These are phyloP conservation scores for Dryadula phaetusa DNA, from an alignment of 2,888 invertebrate species.

Conservation along the genomic window DNA sequence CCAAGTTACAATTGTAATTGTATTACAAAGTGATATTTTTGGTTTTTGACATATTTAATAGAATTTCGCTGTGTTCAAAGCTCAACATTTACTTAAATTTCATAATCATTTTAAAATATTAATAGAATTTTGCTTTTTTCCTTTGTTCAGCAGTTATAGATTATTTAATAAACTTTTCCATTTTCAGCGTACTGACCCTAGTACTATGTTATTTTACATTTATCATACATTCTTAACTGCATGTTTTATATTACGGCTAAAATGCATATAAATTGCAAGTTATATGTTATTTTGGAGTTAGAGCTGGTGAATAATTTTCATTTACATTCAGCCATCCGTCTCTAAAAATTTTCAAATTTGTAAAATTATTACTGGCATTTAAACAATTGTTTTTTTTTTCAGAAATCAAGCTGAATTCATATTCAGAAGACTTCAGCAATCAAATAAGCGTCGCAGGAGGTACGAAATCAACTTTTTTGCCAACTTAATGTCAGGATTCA, in stretches of 20 bases:
- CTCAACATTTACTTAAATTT: background rate
- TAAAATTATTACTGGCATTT: too few relatives aligned
- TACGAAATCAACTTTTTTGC: conserved; percentile 50
- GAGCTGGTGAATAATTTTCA: too few relatives aligned
- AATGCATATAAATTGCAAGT: too few relatives aligned
- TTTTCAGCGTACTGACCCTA: too few relatives aligned
- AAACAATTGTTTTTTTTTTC: conserved; percentile 57
- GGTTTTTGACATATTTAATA: conserved; percentile 5
- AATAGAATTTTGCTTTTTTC: background rate
- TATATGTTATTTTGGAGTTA: too few relatives aligned
- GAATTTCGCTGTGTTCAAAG: background rate
- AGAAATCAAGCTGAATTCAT: conserved; percentile 83
- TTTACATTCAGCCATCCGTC: too few relatives aligned
- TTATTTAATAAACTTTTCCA: too few relatives aligned
- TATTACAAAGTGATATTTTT: background rate
- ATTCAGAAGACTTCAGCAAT: conserved; percentile 80
- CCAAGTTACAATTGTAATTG: background rate
- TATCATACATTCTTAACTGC: too few relatives aligned
- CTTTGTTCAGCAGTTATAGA: too few relatives aligned
- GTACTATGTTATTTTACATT: too few relatives aligned
- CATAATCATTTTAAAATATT: background rate
- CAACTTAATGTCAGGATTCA: conserved; percentile 43
- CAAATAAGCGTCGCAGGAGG: conserved; percentile 85
- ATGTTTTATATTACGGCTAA: too few relatives aligned
- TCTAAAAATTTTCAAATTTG: too few relatives aligned